Evolutionary conservation across 2,797 vertebrate genomes (phyloP), one percentile per base, ranked within the genome.

Genomic region (Halcyon chelicuti): DNA sequence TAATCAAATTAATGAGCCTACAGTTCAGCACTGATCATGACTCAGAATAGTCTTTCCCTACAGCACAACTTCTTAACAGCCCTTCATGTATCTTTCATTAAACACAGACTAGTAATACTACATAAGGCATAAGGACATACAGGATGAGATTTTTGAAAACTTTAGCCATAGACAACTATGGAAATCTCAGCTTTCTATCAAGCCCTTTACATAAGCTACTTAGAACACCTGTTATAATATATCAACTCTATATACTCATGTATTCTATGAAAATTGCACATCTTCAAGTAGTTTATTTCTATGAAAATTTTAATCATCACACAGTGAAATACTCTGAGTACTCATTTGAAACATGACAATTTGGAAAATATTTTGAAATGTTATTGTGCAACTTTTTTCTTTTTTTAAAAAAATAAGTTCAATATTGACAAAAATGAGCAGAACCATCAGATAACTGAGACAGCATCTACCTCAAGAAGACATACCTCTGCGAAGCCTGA

Each of bases 1-100:
- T 97, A 97, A 97, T 97, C 91, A 97, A 87, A 97, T 96, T 97
- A 97, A 98, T 97, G 95, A 97, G 95, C 94, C 95, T 96, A 60
- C 85, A 96, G 88, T 95, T 97, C 82, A 70, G 94, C 81, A 90
- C 29, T 57, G 71, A 61, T 97, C 94, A 78, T 97, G 97, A 98
- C 90, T 98, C 97, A 98, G 91, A 96, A 72, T 28, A 92, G 92
- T 95, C 93, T 96, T 95, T 93, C 92, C 96, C 95, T 96, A 84
- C 74, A 96, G 97, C 94, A 95, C 87, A 96, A 84, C 88, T 97
- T 97, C 93, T 94, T 94, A 91, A 95, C 93, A 96, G 62, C 49
- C 70, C 94, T 96, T 97, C 87, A 88, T 96, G 92, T 88, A 95
- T 96, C 96, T 97, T 96, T 97, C 94, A 96, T 97, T 97, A 97